Base-by-base conservation (phyloP, 2,797 vertebrate genomes). In the Pteronotus mesoamericanus region DNA sequence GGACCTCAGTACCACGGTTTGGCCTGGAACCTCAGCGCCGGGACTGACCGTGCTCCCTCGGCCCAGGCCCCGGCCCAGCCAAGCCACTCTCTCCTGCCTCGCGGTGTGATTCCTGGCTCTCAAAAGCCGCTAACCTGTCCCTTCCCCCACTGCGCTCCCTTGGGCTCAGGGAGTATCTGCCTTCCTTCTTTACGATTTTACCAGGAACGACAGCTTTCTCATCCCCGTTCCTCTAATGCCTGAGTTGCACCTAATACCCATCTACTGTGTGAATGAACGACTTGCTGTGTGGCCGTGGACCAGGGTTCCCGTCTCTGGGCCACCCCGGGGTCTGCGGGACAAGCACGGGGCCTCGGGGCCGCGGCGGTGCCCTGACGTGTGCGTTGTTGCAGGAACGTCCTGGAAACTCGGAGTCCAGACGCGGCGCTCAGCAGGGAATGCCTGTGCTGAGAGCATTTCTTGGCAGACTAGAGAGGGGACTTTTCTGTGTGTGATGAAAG, bases 401-500 rank as follows among this genome's bases (percentile, higher is more conserved):
- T 68, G 37, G 51, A 74, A 44, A 68, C 12, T 26, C 48, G 78
- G 22, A 48, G 3, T 37, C 71, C 10, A 11, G 68, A 61, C 14
- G 19, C 4, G 21, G 24, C 5, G 22, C 29, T 91, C 61, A 34
- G 69, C 11, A 29, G 32, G 32, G 48, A 53, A 37, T 2, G 2
- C 4, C 12, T 42, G 46, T 55, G 48, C 64, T 91, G 39, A 92
- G 57, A 93, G 48, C 16, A 51, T 59, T 71, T 83, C 68, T 66
- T 71, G 34, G 57, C 82, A 80, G 37, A 82, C 86, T 46, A 94
- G 57, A 85, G 88, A 78, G 61, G 46, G 19, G 34, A 26, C 24
- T 64, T 93, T 72, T 84, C 86, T 69, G 37, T 75, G 61, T 91
- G 29, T 24, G 66, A 77, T 39, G 64, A 79, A 87, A 78, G 55